phyloP scores from a whole-genome alignment of 2,888 invertebrate species.

The Hemicrepidius hirtus region DNA sequence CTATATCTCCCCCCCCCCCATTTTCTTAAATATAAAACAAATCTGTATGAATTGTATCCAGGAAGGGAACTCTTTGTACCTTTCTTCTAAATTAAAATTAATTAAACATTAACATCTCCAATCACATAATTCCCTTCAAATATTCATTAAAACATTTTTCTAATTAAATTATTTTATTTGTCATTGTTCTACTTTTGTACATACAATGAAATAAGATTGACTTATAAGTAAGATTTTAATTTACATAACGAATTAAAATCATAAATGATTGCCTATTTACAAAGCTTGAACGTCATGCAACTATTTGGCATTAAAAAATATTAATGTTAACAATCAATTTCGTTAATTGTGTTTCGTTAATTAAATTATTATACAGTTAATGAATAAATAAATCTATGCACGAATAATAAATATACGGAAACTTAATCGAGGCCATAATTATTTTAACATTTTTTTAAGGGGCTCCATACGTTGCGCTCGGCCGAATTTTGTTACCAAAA shows the following conservation, averaged over 20 bases:
- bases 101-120: no score
- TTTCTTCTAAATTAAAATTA: no score
- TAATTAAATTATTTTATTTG: not conserved
- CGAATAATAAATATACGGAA: conserved; percentile 18
- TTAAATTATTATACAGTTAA: conserved; percentile 1
- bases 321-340: no score
- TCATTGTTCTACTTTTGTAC: conserved; percentile 12
- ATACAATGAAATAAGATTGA: not conserved
- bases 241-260: conserved; percentile 4
- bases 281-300: not conserved
- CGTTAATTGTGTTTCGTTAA: no score
- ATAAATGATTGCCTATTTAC: conserved; percentile 4
- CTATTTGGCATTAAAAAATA: no score
- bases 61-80: no score
- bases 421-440: conserved; percentile 13
- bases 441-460: conserved; percentile 53
- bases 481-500: conserved; percentile 53
- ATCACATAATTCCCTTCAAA: no score
- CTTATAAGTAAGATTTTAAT: not conserved
- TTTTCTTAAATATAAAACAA: no score
- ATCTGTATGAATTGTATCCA: no score
- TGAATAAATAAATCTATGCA: conserved; percentile 26
- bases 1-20: no score
- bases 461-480: conserved; percentile 59
- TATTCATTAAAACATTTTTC: not conserved